These are phyloP conservation scores for Sorex maritimensis DNA, from an alignment of 2,797 vertebrate species.

Conservation along the genomic window DNA sequence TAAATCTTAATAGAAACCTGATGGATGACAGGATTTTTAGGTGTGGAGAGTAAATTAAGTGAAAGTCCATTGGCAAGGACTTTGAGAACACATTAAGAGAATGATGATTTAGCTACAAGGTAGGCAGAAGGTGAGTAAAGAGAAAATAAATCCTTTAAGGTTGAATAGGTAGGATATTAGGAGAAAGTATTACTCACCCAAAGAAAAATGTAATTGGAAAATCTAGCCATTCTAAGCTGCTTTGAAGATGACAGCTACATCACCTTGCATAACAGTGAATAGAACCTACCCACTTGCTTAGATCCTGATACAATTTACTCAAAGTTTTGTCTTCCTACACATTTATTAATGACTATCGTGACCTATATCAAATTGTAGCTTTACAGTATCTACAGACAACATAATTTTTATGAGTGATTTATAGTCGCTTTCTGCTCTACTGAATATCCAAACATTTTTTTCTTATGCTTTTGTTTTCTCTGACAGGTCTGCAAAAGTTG, in stretches of 20 bases:
- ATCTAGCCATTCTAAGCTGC: background rate
- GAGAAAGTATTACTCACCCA: too few relatives aligned
- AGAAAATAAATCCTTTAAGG: too few relatives aligned
- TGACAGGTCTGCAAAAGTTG: conserved; percentile 68
- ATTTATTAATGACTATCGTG: conserved; percentile 67
- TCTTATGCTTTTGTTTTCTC: conserved; percentile 75
- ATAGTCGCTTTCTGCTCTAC: conserved; percentile 73
- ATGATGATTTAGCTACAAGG: too few relatives aligned
- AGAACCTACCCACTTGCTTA: conserved; percentile 73
- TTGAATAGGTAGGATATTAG: too few relatives aligned
- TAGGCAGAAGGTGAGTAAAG: too few relatives aligned
- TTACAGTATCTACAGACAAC: conserved; percentile 53
- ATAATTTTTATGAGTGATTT: conserved; percentile 71
- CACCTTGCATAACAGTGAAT: conserved; percentile 74
- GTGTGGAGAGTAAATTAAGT: too few relatives aligned
- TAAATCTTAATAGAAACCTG: too few relatives aligned
- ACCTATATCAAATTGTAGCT: conserved; percentile 56
- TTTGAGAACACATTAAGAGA: too few relatives aligned
- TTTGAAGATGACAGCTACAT: conserved; percentile 72
- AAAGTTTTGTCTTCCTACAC: conserved; percentile 77
- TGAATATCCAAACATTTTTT: conserved; percentile 72
- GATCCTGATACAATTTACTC: conserved; percentile 76
- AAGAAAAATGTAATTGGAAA: too few relatives aligned
- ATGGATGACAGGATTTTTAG: too few relatives aligned
- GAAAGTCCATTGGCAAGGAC: too few relatives aligned